Base-by-base conservation (phyloP, 1,140 invertebrate species). In the Mercenaria mercenaria region DNA sequence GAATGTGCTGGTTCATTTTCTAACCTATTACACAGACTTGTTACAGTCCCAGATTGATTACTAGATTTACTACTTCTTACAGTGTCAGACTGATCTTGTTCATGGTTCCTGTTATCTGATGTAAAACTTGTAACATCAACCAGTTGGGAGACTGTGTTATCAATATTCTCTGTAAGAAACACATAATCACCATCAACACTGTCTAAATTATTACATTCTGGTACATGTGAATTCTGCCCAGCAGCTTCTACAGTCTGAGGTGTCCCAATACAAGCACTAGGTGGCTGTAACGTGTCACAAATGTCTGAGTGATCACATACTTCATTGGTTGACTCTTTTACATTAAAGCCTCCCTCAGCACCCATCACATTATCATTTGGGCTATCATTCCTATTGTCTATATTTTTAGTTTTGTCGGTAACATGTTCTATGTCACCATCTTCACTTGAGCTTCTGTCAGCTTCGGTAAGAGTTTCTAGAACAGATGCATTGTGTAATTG, bases 361-460 rank as follows among this genome's bases (percentile, higher is more conserved):
- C 67, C 67, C 20, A 29, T 26, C 37, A 72, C 1, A 0, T 72
- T 32, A 20, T 41, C 34, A 18, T 15, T 26, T 39, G 11, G 1
- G 18, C 3, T 34, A 20, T 20, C 37, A 23, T 37, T 37, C 34
- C 18, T 23, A 52, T 52, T 26, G 26, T 43, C 74, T 15, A 47
- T 39, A 26, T 47, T 47, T 29, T 79, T 41, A 50, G 41, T 43
- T n/a, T n/a, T n/a, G n/a, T n/a, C n/a, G n/a, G n/a, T n/a, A n/a
- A n/a, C n/a, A n/a, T n/a, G n/a, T n/a, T n/a, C n/a, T n/a, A n/a
- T n/a, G 47, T 83, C 64, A 64, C 56, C 41, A n/a, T 82, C 77
- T 47, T 80, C 80, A 76, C 67, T 56, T 18, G 61, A 80, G 43
- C 77, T 88, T 81, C 77, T 69, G 29, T 88, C 86, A 47, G 79